Evolutionary conservation across 2,797 vertebrate genomes (phyloP).

Genomic region (Falco naumanni): DNA sequence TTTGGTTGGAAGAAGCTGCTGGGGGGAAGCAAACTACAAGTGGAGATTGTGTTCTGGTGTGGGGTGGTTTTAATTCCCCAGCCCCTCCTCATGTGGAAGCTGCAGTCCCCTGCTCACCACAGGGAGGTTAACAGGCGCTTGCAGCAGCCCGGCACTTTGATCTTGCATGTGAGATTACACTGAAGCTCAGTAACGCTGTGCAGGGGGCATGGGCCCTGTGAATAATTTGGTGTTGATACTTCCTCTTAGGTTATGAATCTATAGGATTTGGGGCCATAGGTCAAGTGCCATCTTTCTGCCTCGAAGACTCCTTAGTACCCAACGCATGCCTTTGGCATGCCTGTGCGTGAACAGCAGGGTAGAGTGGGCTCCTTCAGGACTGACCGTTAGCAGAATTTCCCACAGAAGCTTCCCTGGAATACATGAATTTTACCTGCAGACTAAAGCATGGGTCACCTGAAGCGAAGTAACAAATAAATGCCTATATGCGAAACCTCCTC

Average conservation of each 20-base stretch:
- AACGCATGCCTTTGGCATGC: fast-evolving
- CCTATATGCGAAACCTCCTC: neutral
- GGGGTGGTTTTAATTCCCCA: neutral
- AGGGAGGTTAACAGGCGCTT: neutral
- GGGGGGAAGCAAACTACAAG: neutral
- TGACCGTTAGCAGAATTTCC: neutral
- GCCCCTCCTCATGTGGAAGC: neutral
- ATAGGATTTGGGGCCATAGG: neutral
- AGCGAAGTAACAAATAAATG: neutral
- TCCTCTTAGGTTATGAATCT: neutral
- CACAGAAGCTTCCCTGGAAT: neutral
- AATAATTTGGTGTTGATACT: neutral
- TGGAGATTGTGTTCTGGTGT: neutral
- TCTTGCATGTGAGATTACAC: neutral
- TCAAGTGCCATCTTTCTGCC: neutral
- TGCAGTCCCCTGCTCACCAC: neutral
- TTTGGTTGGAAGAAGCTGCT: neutral
- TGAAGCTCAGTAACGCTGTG: neutral
- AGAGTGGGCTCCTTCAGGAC: neutral
- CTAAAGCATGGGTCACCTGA: neutral
- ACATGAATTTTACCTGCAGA: neutral
- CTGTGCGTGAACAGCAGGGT: neutral
- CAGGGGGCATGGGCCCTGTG: fast-evolving
- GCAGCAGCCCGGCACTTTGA: neutral
- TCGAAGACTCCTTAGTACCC: neutral